Conservation (phyloP, 2,888 invertebrate species). For the Chironomus tentans region DNA sequence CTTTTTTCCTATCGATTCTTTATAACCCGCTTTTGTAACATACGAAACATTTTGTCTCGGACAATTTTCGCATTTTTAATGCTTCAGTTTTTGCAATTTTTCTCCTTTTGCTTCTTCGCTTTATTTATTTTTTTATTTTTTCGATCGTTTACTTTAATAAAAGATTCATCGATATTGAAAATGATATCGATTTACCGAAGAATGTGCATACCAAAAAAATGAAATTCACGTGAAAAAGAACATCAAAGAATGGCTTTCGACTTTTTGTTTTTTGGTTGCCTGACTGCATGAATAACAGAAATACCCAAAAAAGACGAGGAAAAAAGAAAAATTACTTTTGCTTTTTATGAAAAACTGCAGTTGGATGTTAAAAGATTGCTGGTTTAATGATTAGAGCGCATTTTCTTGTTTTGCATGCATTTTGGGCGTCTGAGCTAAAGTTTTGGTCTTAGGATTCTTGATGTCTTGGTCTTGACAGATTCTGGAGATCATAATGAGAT, state of each 20-base stretch:
- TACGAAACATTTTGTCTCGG: background rate
- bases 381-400: too few relatives aligned
- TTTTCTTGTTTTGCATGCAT: too few relatives aligned
- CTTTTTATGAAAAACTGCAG: background rate
- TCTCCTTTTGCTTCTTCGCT: too few relatives aligned
- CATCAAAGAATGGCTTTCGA: slow-evolving; percentile 12
- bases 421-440: too few relatives aligned
- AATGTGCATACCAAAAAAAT: background rate
- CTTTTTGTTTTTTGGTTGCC: background rate
- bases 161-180: slow-evolving; percentile 20
- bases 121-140: background rate
- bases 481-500: too few relatives aligned
- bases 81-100: background rate
- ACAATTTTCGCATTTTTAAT: background rate
- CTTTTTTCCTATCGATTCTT: background rate
- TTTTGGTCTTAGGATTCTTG: too few relatives aligned
- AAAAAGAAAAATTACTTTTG: slow-evolving; percentile 11
- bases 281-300: background rate
- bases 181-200: background rate
- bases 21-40: background rate
- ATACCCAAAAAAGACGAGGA: background rate
- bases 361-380: too few relatives aligned
- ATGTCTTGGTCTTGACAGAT: too few relatives aligned
- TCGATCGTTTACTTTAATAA: background rate
- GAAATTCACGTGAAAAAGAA: slow-evolving; percentile 11